Evolutionary conservation across 2,113 vertebrate species (phyloP).

Genomic region (Dipodomys ordii): DNA sequence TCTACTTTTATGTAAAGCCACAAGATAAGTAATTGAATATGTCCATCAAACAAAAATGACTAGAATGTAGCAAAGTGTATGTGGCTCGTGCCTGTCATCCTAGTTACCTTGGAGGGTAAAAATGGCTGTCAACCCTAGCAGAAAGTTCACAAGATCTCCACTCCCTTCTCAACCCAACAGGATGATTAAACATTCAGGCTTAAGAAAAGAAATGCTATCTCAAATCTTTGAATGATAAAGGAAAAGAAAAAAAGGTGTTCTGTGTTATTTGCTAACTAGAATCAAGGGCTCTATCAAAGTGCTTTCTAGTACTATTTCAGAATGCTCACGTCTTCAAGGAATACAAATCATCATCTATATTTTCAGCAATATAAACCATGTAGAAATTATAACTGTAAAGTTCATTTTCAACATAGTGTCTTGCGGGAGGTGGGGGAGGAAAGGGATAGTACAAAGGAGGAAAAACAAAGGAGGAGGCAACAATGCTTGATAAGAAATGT

Average conservation of each 20-base stretch:
- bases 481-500: too few relatives aligned
- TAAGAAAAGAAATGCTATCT: neutral
- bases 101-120: too few relatives aligned
- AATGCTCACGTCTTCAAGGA: conserved; percentile 23
- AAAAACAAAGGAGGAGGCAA: too few relatives aligned
- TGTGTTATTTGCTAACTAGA: neutral
- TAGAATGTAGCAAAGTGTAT: neutral
- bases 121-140: too few relatives aligned
- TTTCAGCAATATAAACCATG: conserved; percentile 16
- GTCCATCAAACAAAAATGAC: neutral
- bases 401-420: too few relatives aligned
- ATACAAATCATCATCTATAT: neutral
- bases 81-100: too few relatives aligned
- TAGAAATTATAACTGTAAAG: neutral
- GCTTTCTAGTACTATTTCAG: neutral
- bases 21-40: neutral
- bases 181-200: neutral
- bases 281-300: neutral
- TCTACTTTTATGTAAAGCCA: neutral
- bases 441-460: too few relatives aligned
- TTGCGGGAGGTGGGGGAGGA: too few relatives aligned
- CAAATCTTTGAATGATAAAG: too few relatives aligned
- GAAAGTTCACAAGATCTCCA: too few relatives aligned
- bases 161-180: neutral
- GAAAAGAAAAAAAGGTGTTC: neutral